Evolutionary conservation across 2,113 vertebrate genomes (phyloP), one percentile per base, ranked within the genome.

Genomic region (Hystrix cristata): DNA sequence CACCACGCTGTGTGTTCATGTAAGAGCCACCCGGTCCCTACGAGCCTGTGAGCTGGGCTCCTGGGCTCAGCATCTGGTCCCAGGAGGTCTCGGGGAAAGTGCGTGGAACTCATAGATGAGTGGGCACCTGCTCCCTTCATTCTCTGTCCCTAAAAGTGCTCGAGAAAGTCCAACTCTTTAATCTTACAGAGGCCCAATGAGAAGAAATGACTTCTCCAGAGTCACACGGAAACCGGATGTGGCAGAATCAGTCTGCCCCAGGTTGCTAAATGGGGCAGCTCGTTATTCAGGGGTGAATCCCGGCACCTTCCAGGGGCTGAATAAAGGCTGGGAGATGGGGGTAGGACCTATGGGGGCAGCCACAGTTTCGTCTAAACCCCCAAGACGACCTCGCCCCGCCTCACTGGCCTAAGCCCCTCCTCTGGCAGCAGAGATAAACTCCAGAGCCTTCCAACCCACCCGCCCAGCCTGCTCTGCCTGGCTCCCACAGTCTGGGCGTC

Each of bases 1-100:
- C 51, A 0, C 4, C 0, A 16, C 0, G 0, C 12, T 13, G n/a
- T 27, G 0, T 3, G 55, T 16, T 60, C 1, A 1, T 1, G 55
- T 0, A 11, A 1, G 80, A 2, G 34, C 48, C 29, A 7, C 62
- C 43, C 6, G 25, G 21, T 64, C 62, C 60, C 83, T 59, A 9
- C 21, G 0, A 48, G 38, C 34, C 65, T 10, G 46, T 0, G 29
- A 62, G 84, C 3, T 0, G 29, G 57, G 84, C 3, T 18, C n/a
- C 43, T 46, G 86, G 74, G 62, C 31, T 95, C 38, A 55, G 53
- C 62, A 14, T 9, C 87, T 38, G 55, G 46, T 19, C 19, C 64
- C 5, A 23, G 71, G 48, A 34, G 48, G 64, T 25, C 79, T 53
- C 59, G 11, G 71, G 31, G 38, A 46, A 78, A 43, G 48, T 27